Base-by-base conservation (phyloP, 2,888 invertebrate species). In the Parnassius smintheus region DNA sequence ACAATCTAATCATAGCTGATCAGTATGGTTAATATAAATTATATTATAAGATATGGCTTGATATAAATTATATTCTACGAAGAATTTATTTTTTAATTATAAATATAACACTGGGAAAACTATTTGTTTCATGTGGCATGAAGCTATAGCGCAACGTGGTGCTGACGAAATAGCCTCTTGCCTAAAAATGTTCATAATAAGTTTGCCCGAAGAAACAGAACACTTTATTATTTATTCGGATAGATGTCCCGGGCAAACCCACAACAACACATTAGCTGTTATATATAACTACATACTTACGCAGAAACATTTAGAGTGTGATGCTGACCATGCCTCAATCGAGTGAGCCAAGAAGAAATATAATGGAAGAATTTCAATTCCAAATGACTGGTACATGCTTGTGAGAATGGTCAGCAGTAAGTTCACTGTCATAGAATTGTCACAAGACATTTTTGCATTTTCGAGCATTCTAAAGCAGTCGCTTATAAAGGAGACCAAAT, bases 361-460 rank as follows among this genome's bases (percentile, higher is more conserved):
- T 25, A 18, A 18, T 18, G 18, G 18, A 18, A 18, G 18, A 18
- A 13, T 56, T 56, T 56, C 56, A 50, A 59, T 46, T 60, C 53
- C 52, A 53, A 44, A 59, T 59, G 59, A 59, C 52, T 59, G 59
- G 59, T 59, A 52, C 55, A 55, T 64, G 60, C 60, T 64, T 56
- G 64, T 64, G 60, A 60, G 64, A 64, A 64, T 60, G 64, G 59
- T 64, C 64, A 64, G 59, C 64, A 64, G 56, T 64, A 59, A 64
- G 51, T 64, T 64, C 64, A 64, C 64, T 63, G 63, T 63, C 55
- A 63, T 63, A 58, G 62, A 59, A 63, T 59, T 63, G 62, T 59
- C 59, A 63, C 59, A 63, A 63, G 62, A 59, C 53, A 62, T 62
- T 62, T 62, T 62, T 57, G 53, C 57, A 57, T 62, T 62, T 62